A percentile compares a stretch with the other conserved stretches of the same genome.
Conservation (phyloP, 1,140 invertebrate species). For the Eubasilissa regina region DNA sequence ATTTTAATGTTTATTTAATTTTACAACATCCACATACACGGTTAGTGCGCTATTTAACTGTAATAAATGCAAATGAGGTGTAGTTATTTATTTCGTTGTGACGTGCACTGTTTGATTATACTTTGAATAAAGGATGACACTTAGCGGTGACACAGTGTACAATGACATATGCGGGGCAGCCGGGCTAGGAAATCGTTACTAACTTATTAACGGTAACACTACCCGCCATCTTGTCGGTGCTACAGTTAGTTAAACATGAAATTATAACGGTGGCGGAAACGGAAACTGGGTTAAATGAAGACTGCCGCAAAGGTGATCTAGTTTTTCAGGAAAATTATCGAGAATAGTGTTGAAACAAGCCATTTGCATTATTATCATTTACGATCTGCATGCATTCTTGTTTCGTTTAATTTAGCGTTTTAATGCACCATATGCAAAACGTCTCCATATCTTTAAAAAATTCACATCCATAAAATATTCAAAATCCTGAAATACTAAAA, state of each 20-base stretch:
- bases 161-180: background rate
- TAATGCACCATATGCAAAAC: too few relatives aligned
- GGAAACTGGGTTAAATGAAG: slow-evolving; percentile 20
- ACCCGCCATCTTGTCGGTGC: slow-evolving; percentile 1
- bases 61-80: background rate
- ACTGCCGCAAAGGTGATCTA: slow-evolving; percentile 1
- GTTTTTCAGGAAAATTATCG: too few relatives aligned
- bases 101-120: slow-evolving; percentile 17
- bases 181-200: slow-evolving; percentile 15
- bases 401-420: too few relatives aligned
- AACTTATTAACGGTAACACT: slow-evolving; percentile 23
- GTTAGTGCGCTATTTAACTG: background rate
- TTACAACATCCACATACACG: too few relatives aligned
- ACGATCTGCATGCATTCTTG: too few relatives aligned
- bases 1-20: too few relatives aligned
- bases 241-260: slow-evolving; percentile 4
- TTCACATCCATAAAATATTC: too few relatives aligned
- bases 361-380: too few relatives aligned
- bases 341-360: too few relatives aligned
- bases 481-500: too few relatives aligned
- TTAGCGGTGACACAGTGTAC: background rate
- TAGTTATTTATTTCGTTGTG: background rate
- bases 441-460: too few relatives aligned
- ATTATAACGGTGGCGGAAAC: slow-evolving; percentile 36
- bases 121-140: slow-evolving; percentile 4